phyloP scores from a whole-genome alignment of 1,140 invertebrate genomes.

The Zaprionus ghesquierei region DNA sequence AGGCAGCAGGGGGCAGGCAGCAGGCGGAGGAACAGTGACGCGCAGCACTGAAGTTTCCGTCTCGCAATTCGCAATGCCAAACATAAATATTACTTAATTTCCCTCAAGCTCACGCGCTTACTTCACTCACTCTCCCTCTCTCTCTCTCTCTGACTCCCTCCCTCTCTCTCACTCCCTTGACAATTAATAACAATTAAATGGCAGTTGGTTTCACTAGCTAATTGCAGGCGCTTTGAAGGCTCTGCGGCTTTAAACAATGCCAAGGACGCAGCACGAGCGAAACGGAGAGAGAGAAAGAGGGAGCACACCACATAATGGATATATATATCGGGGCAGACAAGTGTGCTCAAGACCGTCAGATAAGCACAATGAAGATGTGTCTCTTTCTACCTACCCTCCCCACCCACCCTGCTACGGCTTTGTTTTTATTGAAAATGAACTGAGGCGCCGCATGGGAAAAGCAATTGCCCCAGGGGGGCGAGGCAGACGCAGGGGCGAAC shows the following conservation, averaged over 20 bases:
- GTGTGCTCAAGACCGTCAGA: slow-evolving; percentile 46
- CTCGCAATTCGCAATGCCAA: slow-evolving; percentile 28
- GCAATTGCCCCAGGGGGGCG: neutral
- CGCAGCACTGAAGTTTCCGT: slow-evolving; percentile 36
- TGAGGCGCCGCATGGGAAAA: slow-evolving; percentile 22
- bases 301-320: slow-evolving; percentile 12
- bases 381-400: neutral
- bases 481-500: neutral
- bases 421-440: slow-evolving; percentile 63
- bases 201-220: slow-evolving; percentile 53
- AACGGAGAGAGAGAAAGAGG: neutral
- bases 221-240: slow-evolving; percentile 41
- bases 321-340: slow-evolving; percentile 23
- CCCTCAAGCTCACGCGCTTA: neutral
- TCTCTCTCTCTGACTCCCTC: neutral
- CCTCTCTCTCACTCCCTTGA: neutral
- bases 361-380: slow-evolving; percentile 63
- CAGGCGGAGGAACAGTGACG: neutral
- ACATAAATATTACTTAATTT: slow-evolving; percentile 78
- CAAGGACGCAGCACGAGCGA: slow-evolving; percentile 13
- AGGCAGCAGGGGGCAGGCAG: too few species aligned
- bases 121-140: neutral
- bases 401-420: neutral
- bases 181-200: slow-evolving; percentile 79
- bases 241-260: slow-evolving; percentile 15